Percentiles rank a stretch among this genome's conserved stretches.
Conservation (phyloP, 2,888 invertebrate species). For the Muscina levida region DNA sequence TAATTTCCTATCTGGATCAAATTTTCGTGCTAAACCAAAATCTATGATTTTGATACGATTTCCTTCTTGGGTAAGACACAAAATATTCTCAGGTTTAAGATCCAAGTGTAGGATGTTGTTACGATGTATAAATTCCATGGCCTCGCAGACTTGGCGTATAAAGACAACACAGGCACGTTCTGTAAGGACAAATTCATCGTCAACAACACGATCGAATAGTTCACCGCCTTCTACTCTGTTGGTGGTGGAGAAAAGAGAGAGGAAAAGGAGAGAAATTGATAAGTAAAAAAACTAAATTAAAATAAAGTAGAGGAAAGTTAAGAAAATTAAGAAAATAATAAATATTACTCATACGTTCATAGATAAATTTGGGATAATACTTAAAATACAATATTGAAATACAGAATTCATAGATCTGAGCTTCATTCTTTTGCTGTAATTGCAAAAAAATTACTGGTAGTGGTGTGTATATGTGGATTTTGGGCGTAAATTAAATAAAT, state of each 20-base stretch:
- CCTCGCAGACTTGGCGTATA: conserved; percentile 98
- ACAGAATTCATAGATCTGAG: too few relatives aligned
- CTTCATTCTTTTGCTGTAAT: too few relatives aligned
- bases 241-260: conserved; percentile 24
- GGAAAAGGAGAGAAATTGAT: background rate
- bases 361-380: too few relatives aligned
- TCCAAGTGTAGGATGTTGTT: conserved; percentile 98
- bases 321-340: background rate
- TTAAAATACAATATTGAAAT: too few relatives aligned
- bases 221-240: conserved; percentile 98
- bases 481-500: too few relatives aligned
- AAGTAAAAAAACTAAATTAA: conserved; percentile 11
- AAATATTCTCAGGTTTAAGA: conserved; percentile 99
- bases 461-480: too few relatives aligned
- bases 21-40: conserved; percentile 96
- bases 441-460: too few relatives aligned
- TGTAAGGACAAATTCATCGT: conserved; percentile 98
- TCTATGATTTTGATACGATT: conserved; percentile 99
- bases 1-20: conserved; percentile 94
- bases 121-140: conserved; percentile 97
- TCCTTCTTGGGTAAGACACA: conserved; percentile 97
- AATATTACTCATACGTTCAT: too few relatives aligned
- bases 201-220: conserved; percentile 98
- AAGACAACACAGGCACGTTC: conserved; percentile 98
- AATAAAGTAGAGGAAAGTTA: background rate